Evolutionary conservation across 2,888 invertebrate genomes (phyloP).

Genomic region (Unio delphinus): DNA sequence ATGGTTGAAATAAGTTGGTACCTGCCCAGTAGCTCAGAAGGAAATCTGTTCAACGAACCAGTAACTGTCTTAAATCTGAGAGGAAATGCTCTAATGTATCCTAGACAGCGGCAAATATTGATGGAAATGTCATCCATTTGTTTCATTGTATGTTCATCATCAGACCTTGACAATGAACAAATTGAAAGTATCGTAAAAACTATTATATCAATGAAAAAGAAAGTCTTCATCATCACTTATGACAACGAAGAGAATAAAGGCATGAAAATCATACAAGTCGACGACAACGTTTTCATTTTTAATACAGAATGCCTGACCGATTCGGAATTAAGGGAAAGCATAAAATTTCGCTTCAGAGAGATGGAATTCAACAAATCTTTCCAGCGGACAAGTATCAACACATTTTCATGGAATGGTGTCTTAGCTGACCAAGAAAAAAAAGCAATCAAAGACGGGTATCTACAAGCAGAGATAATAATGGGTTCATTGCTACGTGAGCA

Average conservation of each 20-base stretch:
- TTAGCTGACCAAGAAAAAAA: background rate
- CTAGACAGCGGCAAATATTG: background rate
- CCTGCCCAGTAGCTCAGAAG: background rate
- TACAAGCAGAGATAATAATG: background rate
- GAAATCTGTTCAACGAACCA: background rate
- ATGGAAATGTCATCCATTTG: constrained; percentile 2
- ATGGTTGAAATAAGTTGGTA: constrained; percentile 14
- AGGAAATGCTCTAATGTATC: constrained; percentile 1
- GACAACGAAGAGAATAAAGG: too few species aligned
- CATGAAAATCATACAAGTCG: too few species aligned
- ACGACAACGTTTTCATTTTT: too few species aligned
- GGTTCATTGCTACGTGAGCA: too few species aligned
- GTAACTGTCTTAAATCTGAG: constrained; percentile 8
- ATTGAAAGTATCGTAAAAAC: too few species aligned
- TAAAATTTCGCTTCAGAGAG: background rate
- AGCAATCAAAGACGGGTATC: background rate
- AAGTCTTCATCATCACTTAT: too few species aligned
- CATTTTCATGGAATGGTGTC: background rate
- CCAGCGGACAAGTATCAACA: background rate
- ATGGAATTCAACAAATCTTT: constrained; percentile 1
- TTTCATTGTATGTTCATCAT: background rate
- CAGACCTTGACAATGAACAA: too few species aligned
- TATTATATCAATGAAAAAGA: too few species aligned
- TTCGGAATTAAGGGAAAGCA: background rate
- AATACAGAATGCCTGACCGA: too few species aligned